A percentile compares a stretch with the other conserved stretches of the same genome.
Evolutionary conservation across 1,140 invertebrate genomes (phyloP).

Genomic region (Drosophila asahinai): DNA sequence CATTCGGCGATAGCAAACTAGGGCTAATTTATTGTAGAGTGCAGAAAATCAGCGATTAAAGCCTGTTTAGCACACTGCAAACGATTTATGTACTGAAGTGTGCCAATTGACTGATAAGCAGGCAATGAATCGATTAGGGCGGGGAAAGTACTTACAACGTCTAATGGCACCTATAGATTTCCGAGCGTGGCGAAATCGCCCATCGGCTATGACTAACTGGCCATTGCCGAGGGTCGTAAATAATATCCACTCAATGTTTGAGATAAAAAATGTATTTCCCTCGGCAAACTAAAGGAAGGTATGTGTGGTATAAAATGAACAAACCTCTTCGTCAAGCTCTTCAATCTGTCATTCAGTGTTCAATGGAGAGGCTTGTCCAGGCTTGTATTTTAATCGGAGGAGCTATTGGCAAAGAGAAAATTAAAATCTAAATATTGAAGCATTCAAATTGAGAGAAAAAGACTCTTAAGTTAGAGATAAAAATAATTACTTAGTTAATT

Average conservation of each 20-base stretch:
- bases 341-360: conserved; percentile 2
- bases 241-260: conserved; percentile 19
- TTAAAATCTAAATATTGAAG: background rate
- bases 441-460: background rate
- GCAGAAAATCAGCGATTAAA: conserved; percentile 69
- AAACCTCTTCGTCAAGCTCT: background rate
- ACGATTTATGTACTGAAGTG: conserved; percentile 68
- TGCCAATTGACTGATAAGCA: conserved; percentile 63
- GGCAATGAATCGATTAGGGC: conserved; percentile 27
- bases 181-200: conserved; percentile 43
- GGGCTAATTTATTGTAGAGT: conserved; percentile 54
- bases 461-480: background rate
- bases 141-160: conserved; percentile 46
- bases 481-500: background rate
- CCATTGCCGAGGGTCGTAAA: conserved; percentile 21
- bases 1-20: conserved; percentile 14
- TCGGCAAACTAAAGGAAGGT: background rate
- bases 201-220: conserved; percentile 47
- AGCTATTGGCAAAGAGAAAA: background rate
- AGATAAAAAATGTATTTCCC: conserved; percentile 45
- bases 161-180: conserved; percentile 8
- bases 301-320: background rate
- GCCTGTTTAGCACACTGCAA: conserved; percentile 34
- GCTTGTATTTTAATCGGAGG: background rate
- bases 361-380: conserved; percentile 12